A percentile compares a stretch with the other conserved stretches of the same genome.
These are phyloP conservation scores for Sitodiplosis mosellana DNA, from an alignment of 1,140 invertebrate genomes.

Conservation along the genomic window DNA sequence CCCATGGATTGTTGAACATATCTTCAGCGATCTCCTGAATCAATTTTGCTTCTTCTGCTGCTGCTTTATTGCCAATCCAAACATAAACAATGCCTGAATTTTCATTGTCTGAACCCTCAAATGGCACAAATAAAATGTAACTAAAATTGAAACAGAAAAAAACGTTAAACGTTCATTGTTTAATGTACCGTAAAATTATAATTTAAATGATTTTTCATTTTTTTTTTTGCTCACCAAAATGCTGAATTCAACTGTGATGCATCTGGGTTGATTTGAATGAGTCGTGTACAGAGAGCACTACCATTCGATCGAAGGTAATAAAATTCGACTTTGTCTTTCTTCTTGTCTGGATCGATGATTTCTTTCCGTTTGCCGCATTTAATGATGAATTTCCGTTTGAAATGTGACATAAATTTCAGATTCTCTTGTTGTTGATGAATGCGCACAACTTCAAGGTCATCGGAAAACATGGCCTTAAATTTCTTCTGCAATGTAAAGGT, in stretches of 20 bases:
- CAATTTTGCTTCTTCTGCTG: slow-evolving; percentile 72
- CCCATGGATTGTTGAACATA: slow-evolving; percentile 82
- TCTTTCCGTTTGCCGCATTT: slow-evolving; percentile 71
- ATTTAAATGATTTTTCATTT: neutral
- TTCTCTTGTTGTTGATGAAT: slow-evolving; percentile 99
- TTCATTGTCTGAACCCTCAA: slow-evolving; percentile 74
- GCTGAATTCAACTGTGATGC: slow-evolving; percentile 59
- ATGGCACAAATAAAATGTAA: slow-evolving; percentile 90
- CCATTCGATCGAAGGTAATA: slow-evolving; percentile 93
- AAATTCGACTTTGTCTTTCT: slow-evolving; percentile 61
- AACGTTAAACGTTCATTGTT: too few species aligned
- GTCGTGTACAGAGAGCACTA: slow-evolving; percentile 78
- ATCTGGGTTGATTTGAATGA: slow-evolving; percentile 78
- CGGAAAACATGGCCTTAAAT: slow-evolving; percentile 88
- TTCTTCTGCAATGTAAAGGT: slow-evolving; percentile 96
- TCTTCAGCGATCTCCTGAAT: slow-evolving; percentile 86
- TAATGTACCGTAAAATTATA: too few species aligned
- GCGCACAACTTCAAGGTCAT: slow-evolving; percentile 88
- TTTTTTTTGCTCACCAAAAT: slow-evolving; percentile 45
- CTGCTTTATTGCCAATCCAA: slow-evolving; percentile 85
- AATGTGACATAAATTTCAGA: slow-evolving; percentile 96
- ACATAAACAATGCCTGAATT: slow-evolving; percentile 90
- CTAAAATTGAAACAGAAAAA: slow-evolving; percentile 29
- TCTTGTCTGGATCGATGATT: slow-evolving; percentile 27
- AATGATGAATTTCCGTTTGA: slow-evolving; percentile 89